These are phyloP conservation scores for Notiomystis cincta DNA, from an alignment of 2,113 vertebrate species.

Conservation along the genomic window DNA sequence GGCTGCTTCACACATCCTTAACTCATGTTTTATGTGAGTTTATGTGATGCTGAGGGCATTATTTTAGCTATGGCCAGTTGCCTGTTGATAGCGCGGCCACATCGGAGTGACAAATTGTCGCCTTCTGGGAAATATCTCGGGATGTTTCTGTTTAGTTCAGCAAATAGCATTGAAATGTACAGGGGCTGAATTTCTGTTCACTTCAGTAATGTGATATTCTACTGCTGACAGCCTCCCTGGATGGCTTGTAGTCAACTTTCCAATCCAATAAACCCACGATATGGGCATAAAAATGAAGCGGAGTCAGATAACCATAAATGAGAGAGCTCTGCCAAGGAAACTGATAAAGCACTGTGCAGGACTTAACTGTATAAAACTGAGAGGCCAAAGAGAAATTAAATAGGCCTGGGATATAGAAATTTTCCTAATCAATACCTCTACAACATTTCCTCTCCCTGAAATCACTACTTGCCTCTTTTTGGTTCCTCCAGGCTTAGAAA, in stretches of 20 bases:
- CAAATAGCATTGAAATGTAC: background rate
- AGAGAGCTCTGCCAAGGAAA: background rate
- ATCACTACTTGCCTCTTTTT: background rate
- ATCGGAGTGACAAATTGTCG: background rate
- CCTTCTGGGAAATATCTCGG: slow-evolving; percentile 2
- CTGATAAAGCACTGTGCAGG: background rate
- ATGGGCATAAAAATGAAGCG: slow-evolving; percentile 20
- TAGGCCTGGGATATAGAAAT: background rate
- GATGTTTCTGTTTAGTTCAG: slow-evolving; percentile 30
- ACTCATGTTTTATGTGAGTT: background rate
- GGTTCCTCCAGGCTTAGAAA: background rate
- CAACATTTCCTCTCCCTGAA: background rate
- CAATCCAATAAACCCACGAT: slow-evolving; percentile 8
- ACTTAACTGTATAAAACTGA: background rate
- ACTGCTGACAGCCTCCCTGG: background rate
- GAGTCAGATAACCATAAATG: background rate
- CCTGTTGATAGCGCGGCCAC: background rate
- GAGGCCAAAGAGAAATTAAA: background rate
- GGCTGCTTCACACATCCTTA: background rate
- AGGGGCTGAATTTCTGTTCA: slow-evolving; percentile 8
- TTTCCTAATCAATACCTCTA: background rate
- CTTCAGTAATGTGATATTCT: slow-evolving; percentile 33
- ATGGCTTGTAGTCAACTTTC: slow-evolving; percentile 22
- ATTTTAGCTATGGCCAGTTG: background rate
- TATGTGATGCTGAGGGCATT: background rate